Base-by-base conservation (phyloP, 2,888 invertebrate genomes). In the Metacarcinus magister region DNA sequence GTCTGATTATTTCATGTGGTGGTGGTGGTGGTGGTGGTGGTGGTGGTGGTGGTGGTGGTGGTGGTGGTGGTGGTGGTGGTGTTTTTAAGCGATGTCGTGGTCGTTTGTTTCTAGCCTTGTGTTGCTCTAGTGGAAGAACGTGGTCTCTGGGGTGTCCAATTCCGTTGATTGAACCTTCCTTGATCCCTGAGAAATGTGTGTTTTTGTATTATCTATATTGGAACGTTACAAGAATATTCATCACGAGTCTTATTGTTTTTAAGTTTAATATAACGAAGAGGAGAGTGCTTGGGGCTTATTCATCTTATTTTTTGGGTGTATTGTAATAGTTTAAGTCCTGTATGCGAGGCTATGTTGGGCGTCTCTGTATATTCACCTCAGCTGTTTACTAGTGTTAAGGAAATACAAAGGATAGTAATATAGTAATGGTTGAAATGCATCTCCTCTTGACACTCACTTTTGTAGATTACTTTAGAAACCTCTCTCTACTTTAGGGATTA, bases 41-140 rank as follows among this genome's bases (percentile, higher is more conserved):
- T 67, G 67, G 87, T 32, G 87, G 87, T 39, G 28, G 87, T 39
- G 87, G 87, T 39, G 39, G 87, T 87, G 39, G 87, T 87, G 39
- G 32, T 87, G 39, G 39, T 87, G 87, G 87, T 87, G 75, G 75
- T 75, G 28, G 75, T 28, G 75, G 75, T 75, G 75, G 67, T 75
- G 67, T 75, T 28, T 75, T 75, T 87, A 87, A 87, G 87, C 87
- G 39, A 10, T 16, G 39, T 87, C 32, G 32, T 87, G 87, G 87
- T 87, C 32, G 87, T 87, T 32, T 87, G 39, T 87, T n/a, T 16
- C 39, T 87, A n/a, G 39, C 39, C 7, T 87, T 13, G 87, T 87
- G 87, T 87, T 87, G 75, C 28, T 75, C 28, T 87, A 87, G 87
- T 13, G 87, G 87, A 87, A 87, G 87, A 32, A 87, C 87, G 87